Evolutionary conservation across 2,888 invertebrate genomes (phyloP).

Genomic region (Pelosia muscerda): DNA sequence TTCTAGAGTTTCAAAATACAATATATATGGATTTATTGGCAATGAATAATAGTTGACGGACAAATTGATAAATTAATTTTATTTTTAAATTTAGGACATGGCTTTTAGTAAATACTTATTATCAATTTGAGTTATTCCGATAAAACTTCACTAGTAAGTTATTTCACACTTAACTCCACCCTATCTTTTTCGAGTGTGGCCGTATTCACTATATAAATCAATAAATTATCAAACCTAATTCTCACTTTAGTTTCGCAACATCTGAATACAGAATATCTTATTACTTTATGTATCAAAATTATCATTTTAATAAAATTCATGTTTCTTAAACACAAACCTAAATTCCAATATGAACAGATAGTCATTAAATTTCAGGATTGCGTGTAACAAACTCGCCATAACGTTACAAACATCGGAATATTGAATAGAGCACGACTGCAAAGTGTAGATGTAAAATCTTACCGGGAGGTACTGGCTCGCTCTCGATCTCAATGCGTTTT

Average conservation of each 20-base stretch:
- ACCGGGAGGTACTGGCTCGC: conserved; percentile 66
- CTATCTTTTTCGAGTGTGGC: too few species aligned
- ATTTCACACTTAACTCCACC: too few species aligned
- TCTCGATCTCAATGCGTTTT: conserved; percentile 75
- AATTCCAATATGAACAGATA: not conserved
- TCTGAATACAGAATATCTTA: not conserved
- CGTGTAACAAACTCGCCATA: conserved; percentile 34
- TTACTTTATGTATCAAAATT: not conserved
- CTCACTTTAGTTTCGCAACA: not conserved
- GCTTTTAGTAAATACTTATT: too few species aligned
- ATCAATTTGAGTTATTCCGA: too few species aligned
- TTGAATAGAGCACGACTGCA: conserved; percentile 64
- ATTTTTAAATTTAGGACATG: not conserved
- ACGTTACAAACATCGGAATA: conserved; percentile 59
- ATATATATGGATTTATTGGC: not conserved
- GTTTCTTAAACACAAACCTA: not conserved
- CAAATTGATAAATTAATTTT: not conserved
- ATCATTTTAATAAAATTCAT: too few species aligned
- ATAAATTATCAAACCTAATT: not conserved
- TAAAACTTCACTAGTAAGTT: too few species aligned
- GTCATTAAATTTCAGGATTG: not conserved
- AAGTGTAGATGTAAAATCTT: conserved; percentile 66
- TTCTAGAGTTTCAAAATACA: not conserved
- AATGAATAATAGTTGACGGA: not conserved
- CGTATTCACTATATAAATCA: too few species aligned